Percentiles rank a stretch among this genome's conserved stretches.
These are phyloP conservation scores for Schizaphis graminum DNA, from an alignment of 2,888 invertebrate genomes.

Conservation along the genomic window DNA sequence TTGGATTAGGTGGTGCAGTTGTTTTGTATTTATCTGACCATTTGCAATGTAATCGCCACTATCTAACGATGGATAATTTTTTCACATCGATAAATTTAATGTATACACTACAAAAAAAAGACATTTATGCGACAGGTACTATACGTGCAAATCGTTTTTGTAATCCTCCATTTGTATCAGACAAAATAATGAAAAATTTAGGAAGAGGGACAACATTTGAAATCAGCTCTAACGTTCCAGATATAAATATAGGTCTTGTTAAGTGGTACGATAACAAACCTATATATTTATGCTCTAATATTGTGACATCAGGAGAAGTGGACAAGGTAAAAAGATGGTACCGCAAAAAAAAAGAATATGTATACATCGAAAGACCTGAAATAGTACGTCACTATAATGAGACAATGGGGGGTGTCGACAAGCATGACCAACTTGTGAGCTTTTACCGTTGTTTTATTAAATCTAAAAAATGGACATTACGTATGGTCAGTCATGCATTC, in stretches of 20 bases:
- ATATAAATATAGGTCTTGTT: slow-evolving; percentile 42
- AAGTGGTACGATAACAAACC: slow-evolving; percentile 59
- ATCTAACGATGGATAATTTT: slow-evolving; percentile 67
- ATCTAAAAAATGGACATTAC: background rate
- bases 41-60: slow-evolving; percentile 30
- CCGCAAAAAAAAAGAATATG: slow-evolving; percentile 54
- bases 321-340: slow-evolving; percentile 55
- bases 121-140: slow-evolving; percentile 67
- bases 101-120: slow-evolving; percentile 65
- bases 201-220: slow-evolving; percentile 35
- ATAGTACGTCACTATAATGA: no score
- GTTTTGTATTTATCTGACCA: slow-evolving; percentile 66
- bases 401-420: background rate
- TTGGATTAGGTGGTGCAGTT: slow-evolving; percentile 67
- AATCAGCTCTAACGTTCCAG: background rate
- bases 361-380: background rate
- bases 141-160: slow-evolving; percentile 67
- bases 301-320: slow-evolving; percentile 42
- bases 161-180: slow-evolving; percentile 60
- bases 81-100: slow-evolving; percentile 67
- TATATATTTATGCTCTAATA: slow-evolving; percentile 54
- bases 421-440: no score
- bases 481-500: slow-evolving; percentile 30
- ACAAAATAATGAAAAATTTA: slow-evolving; percentile 60
- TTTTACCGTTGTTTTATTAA: no score